A percentile compares a stretch with the other conserved stretches of the same genome.
These are phyloP conservation scores for Meiosimyza platycephala DNA, from an alignment of 2,888 invertebrate species.

Conservation along the genomic window DNA sequence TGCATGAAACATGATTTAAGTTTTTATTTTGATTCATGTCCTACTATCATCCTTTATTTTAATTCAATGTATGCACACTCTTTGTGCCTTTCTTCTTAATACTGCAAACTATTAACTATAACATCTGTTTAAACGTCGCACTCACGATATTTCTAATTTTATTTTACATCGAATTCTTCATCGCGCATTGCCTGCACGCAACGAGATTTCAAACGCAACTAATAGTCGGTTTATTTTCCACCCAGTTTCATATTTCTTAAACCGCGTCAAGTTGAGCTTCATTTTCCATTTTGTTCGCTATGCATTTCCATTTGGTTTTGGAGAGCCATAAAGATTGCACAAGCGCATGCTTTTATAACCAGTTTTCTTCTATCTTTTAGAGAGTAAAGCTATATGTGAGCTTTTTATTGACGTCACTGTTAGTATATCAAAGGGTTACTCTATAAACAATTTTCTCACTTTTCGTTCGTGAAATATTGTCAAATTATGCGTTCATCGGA, in stretches of 20 bases:
- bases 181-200: slow-evolving; percentile 3
- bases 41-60: too few species aligned
- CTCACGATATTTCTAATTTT: background rate
- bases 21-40: too few species aligned
- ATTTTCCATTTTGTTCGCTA: slow-evolving; percentile 11
- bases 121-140: slow-evolving; percentile 18
- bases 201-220: slow-evolving; percentile 23
- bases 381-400: background rate
- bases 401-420: slow-evolving; percentile 31
- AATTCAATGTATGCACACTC: too few species aligned
- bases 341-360: slow-evolving; percentile 2
- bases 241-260: background rate
- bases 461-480: too few species aligned
- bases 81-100: too few species aligned
- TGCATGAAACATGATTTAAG: too few species aligned
- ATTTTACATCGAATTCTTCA: background rate
- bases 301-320: background rate
- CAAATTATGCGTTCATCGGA: too few species aligned
- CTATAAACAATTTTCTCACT: too few species aligned
- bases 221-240: background rate
- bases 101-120: background rate
- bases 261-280: slow-evolving; percentile 1
- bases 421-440: background rate
- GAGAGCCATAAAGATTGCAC: background rate
- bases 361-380: background rate